A percentile compares a stretch with the other conserved stretches of the same genome.
phyloP scores from a whole-genome alignment of 2,888 invertebrate genomes.

The Acanthococcus lagerstroemiae region DNA sequence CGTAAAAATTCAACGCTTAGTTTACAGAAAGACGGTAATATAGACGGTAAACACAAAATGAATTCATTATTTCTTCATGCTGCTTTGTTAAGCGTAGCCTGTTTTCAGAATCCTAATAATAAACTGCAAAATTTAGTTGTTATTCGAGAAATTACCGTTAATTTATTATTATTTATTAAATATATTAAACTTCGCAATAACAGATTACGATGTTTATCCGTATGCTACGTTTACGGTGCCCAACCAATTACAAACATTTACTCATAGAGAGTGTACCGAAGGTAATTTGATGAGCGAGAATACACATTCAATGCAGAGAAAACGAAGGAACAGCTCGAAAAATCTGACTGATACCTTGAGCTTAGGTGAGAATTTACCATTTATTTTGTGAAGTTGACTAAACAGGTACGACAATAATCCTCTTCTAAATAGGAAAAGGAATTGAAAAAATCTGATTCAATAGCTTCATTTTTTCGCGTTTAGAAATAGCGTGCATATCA shows the following conservation, averaged over 20 bases:
- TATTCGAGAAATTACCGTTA: no score
- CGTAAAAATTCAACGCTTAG: constrained; percentile 20
- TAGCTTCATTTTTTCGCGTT: constrained; percentile 16
- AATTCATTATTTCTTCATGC: no score
- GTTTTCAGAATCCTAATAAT: no score
- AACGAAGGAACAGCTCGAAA: constrained; percentile 20
- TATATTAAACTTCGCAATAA: no score
- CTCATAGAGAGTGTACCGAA: constrained; percentile 26
- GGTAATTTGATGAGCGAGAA: constrained; percentile 14
- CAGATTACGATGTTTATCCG: constrained; percentile 41
- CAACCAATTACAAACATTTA: constrained; percentile 24
- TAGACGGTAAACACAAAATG: no score
- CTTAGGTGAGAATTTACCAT: constrained; percentile 16
- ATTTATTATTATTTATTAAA: no score
- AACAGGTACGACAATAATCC: not conserved
- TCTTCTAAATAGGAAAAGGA: not conserved
- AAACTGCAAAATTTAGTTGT: no score
- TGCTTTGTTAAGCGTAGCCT: no score
- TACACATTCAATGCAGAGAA: constrained; percentile 21
- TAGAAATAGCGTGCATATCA: constrained; percentile 42
- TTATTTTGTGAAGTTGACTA: not conserved
- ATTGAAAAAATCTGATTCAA: not conserved
- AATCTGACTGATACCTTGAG: constrained; percentile 17
- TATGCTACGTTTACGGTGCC: constrained; percentile 42
- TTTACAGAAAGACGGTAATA: constrained; percentile 13